Evolutionary conservation across 1,140 invertebrate species (phyloP), one percentile per base, ranked within the genome.

Genomic region (Drosophila parabipectinata): DNA sequence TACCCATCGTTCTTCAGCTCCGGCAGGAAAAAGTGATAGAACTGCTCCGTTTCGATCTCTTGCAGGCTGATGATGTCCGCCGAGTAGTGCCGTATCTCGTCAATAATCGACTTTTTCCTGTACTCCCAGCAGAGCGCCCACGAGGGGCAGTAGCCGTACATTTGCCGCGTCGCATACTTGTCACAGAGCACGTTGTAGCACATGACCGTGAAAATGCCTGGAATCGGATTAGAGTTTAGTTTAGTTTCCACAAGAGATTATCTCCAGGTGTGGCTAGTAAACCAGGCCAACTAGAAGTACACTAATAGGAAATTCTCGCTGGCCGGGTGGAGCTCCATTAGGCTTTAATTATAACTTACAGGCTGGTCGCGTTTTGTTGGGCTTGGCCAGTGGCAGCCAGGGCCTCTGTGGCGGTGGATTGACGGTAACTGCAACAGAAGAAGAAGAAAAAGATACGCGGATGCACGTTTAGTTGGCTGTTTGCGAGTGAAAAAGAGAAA

Each of bases 111-210:
- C 92, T 99, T 99, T 93, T 99, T 98, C 48, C 99, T 94, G 93
- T 99, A 99, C 72, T 99, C 98, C 99, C 99, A 99, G 91, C 97
- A 96, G 10, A 99, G 93, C 21, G 98, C 98, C 98, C 98, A 99
- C 71, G 96, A 96, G 2, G 98, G 98, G 93, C 98, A 99, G 92
- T 99, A 99, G 67, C 97, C 98, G 93, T 99, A 99, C 96, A 98
- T 98, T 92, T 98, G 97, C 78, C 98, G 93, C 14, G 98, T 99
- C 24, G 98, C 98, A 90, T 99, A 99, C 93, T 99, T 99, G 93
- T 99, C 98, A 93, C 99, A 99, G 58, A 99, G 94, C 56, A 99
- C 98, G 93, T 99, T 99, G 94, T 99, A 99, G 93, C 98, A 99
- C 97, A 99, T 99, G 66, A 99, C 98, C 54, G 98, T 99, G 93